phyloP scores from a whole-genome alignment of 1,140 invertebrate genomes.

The Thalassaphorura encarpata region DNA sequence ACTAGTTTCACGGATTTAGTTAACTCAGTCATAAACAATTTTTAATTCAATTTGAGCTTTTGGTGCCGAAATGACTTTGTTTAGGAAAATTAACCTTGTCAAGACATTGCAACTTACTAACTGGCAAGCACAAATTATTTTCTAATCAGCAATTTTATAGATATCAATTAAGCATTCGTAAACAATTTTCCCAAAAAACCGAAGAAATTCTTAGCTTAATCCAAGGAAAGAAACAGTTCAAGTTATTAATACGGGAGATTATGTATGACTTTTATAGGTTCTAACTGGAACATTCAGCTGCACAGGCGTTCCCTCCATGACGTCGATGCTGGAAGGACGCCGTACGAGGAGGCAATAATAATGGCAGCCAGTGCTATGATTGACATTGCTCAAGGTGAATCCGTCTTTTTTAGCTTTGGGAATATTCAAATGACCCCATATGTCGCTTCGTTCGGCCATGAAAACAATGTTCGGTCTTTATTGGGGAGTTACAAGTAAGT shows the following conservation, averaged over 20 bases:
- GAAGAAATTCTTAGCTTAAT: too few species aligned
- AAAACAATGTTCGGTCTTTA: conserved; percentile 20
- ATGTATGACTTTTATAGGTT: conserved; percentile 11
- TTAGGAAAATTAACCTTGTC: too few species aligned
- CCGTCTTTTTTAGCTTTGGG: conserved; percentile 23
- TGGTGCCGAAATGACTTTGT: too few species aligned
- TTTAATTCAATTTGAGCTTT: too few species aligned
- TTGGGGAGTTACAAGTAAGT: conserved; percentile 21
- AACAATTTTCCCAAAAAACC: too few species aligned
- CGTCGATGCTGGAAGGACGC: conserved; percentile 3
- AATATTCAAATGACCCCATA: conserved; percentile 1
- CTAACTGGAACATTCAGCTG: conserved; percentile 22
- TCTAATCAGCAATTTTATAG: too few species aligned
- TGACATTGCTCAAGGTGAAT: conserved; percentile 22
- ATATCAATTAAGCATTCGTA: too few species aligned
- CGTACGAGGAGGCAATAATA: conserved; percentile 24
- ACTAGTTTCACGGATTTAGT: too few species aligned
- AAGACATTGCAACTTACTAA: too few species aligned
- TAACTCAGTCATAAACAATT: too few species aligned
- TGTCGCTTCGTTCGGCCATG: conserved; percentile 19
- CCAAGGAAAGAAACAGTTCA: too few species aligned
- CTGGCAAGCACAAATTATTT: too few species aligned
- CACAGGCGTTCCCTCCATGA: conserved; percentile 15
- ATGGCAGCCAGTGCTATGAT: conserved; percentile 13
- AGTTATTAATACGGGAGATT: neutral